Evolutionary conservation across 2,113 vertebrate species (phyloP).

Genomic region (Chaetura pelagica): DNA sequence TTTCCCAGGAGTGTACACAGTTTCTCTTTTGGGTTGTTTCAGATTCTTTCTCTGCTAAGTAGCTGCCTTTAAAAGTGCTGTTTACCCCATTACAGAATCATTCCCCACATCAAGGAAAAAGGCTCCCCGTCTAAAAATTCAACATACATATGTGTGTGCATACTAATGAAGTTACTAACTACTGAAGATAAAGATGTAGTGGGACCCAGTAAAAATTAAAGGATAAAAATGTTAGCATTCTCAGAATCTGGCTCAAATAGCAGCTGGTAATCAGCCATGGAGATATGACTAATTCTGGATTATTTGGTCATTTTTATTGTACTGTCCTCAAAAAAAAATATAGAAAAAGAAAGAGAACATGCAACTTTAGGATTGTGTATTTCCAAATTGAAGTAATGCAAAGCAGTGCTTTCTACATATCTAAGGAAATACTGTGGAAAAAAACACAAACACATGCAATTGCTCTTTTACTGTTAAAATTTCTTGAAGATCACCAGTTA

Average conservation of each 20-base stretch:
- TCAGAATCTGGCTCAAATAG: not conserved
- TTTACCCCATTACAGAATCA: not conserved
- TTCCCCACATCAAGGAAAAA: not conserved
- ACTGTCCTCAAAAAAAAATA: not conserved
- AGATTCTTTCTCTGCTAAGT: constrained; percentile 10
- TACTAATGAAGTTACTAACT: not conserved
- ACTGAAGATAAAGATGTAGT: not conserved
- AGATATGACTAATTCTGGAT: not conserved
- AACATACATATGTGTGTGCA: not conserved
- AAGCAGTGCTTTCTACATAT: not conserved
- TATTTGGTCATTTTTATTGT: not conserved
- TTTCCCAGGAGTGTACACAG: not conserved
- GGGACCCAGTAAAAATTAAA: not conserved
- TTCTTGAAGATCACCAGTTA: not conserved
- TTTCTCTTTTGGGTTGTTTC: constrained; percentile 19
- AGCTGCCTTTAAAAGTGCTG: not conserved
- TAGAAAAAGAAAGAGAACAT: not conserved
- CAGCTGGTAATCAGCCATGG: not conserved
- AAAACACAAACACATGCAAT: not conserved
- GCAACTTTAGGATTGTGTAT: not conserved
- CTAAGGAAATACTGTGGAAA: not conserved
- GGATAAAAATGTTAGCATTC: not conserved
- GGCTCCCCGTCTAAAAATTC: not conserved
- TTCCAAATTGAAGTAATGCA: not conserved
- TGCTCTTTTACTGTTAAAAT: not conserved